Percentiles rank a stretch among this genome's conserved stretches.
Evolutionary conservation across 2,113 vertebrate genomes (phyloP).

Genomic region (Rostratula benghalensis): DNA sequence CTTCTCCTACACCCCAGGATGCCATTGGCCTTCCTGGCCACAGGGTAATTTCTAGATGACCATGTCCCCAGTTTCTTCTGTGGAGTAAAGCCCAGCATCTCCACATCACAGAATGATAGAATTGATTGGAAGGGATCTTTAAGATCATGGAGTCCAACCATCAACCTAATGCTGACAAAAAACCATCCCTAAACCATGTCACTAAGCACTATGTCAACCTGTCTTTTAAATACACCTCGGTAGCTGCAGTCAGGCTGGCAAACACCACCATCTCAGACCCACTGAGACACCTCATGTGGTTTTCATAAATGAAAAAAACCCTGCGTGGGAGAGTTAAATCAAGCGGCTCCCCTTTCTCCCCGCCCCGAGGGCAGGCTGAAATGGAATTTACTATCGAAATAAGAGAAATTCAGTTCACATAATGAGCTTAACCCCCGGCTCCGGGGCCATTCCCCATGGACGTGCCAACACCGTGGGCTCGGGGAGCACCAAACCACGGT

Average conservation of each 20-base stretch:
- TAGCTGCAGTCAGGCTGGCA: background rate
- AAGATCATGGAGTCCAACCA: too few relatives aligned
- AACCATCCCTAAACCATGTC: too few relatives aligned
- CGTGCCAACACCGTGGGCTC: background rate
- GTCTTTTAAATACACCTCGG: too few relatives aligned
- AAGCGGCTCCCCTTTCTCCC: background rate
- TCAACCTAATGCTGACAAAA: too few relatives aligned
- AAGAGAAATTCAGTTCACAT: background rate
- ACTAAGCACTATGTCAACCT: too few relatives aligned
- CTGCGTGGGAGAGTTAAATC: background rate
- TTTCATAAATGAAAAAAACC: background rate
- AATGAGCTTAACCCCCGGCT: background rate
- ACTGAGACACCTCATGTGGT: fast-evolving
- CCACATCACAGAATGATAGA: too few relatives aligned
- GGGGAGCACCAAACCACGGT: background rate
- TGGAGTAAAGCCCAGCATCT: background rate
- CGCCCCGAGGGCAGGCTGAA: background rate
- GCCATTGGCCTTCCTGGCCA: too few relatives aligned
- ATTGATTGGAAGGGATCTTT: too few relatives aligned
- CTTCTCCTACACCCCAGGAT: too few relatives aligned
- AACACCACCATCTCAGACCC: background rate
- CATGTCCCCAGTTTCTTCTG: background rate
- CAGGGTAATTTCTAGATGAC: background rate
- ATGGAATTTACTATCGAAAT: background rate
- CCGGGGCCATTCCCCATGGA: background rate